These are phyloP conservation scores for Dendroctonus ponderosae DNA, from an alignment of 1,140 invertebrate genomes.

Conservation along the genomic window DNA sequence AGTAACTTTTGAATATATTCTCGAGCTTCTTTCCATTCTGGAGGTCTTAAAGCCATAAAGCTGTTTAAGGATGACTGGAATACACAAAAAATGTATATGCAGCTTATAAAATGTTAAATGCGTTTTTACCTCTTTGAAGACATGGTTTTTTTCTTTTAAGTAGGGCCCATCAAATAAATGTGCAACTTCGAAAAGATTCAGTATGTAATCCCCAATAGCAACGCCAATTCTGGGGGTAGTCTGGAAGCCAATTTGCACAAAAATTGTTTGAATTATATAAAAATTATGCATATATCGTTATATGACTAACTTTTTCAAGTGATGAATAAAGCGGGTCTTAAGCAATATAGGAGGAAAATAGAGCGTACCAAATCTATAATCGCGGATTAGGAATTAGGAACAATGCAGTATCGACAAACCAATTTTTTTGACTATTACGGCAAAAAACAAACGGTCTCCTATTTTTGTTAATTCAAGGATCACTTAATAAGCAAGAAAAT, in stretches of 20 bases:
- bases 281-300: background rate
- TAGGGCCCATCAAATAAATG: conserved; percentile 80
- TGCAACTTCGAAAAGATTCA: conserved; percentile 80
- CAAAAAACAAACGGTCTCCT: too few relatives aligned
- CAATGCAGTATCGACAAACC: too few relatives aligned
- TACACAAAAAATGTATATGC: background rate
- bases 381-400: too few relatives aligned
- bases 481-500: too few relatives aligned
- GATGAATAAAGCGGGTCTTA: background rate
- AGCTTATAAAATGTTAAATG: conserved; percentile 11
- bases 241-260: conserved; percentile 47
- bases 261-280: conserved; percentile 3
- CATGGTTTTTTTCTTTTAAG: conserved; percentile 72
- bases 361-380: too few relatives aligned
- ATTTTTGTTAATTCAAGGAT: too few relatives aligned
- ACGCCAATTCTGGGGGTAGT: conserved; percentile 80
- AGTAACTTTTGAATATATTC: conserved; percentile 72
- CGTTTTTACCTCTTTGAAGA: conserved; percentile 70
- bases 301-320: background rate
- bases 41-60: conserved; percentile 85
- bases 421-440: too few relatives aligned
- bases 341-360: background rate
- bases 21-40: conserved; percentile 83
- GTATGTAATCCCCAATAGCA: conserved; percentile 89
- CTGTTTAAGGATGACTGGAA: conserved; percentile 74